These are phyloP conservation scores for Drosophila orosa DNA, from an alignment of 1,140 invertebrate genomes.

Conservation along the genomic window DNA sequence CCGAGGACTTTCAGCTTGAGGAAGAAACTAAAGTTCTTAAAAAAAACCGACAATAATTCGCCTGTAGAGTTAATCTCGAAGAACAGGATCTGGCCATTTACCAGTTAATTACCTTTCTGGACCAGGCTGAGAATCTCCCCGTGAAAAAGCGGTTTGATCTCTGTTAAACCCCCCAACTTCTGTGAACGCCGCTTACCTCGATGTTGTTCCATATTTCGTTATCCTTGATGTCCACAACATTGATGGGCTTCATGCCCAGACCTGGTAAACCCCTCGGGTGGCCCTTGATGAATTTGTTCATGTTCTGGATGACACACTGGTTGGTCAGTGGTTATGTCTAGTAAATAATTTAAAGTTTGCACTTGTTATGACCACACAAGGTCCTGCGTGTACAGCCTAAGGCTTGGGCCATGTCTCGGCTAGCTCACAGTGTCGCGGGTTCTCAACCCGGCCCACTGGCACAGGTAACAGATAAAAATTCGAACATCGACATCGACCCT, in stretches of 20 bases:
- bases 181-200: not conserved
- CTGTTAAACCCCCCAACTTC: not conserved
- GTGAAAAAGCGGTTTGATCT: not conserved
- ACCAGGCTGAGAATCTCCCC: not conserved
- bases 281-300: constrained; percentile 32
- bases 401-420: too few species aligned
- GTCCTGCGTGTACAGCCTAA: too few species aligned
- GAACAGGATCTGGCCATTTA: not conserved
- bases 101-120: not conserved
- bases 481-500: too few species aligned
- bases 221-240: constrained; percentile 33
- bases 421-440: too few species aligned
- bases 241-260: constrained; percentile 37
- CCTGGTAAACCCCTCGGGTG: constrained; percentile 21
- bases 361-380: too few species aligned
- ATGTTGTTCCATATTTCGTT: not conserved
- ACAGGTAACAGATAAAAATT: too few species aligned
- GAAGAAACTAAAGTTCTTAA: not conserved
- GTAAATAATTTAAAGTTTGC: not conserved
- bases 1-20: not conserved
- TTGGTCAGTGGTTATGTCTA: constrained; percentile 10
- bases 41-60: not conserved
- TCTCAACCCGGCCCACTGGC: too few species aligned
- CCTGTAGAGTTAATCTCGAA: not conserved
- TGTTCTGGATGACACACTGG: constrained; percentile 32